A percentile compares a stretch with the other conserved stretches of the same genome.
These are phyloP conservation scores for Chesias legatella DNA, from an alignment of 2,888 invertebrate species.

Conservation along the genomic window DNA sequence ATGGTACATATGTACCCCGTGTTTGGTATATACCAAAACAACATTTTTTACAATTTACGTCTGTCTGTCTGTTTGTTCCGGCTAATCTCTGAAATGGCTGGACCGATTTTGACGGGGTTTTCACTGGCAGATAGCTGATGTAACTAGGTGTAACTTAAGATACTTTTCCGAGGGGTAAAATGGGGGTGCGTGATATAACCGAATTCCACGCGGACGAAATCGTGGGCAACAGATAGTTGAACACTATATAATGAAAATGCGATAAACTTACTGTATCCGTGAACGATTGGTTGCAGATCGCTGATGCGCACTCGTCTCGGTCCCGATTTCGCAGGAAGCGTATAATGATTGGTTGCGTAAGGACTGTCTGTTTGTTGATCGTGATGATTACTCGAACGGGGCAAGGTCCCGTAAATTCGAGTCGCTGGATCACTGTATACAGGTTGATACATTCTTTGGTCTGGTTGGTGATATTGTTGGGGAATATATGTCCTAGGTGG, in stretches of 20 bases:
- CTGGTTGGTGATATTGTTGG: conserved; percentile 23
- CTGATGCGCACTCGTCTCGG: conserved; percentile 70
- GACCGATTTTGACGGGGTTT: too few species aligned
- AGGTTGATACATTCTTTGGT: conserved; percentile 43
- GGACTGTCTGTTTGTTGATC: conserved; percentile 35
- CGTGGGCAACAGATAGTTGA: too few species aligned
- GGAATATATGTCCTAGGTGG: conserved; percentile 40
- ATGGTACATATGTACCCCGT: too few species aligned
- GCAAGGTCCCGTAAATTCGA: conserved; percentile 54
- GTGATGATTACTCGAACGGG: conserved; percentile 43
- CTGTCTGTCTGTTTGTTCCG: too few species aligned
- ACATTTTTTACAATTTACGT: too few species aligned
- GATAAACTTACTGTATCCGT: conserved; percentile 67
- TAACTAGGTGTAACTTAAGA: too few species aligned
- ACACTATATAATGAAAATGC: neutral
- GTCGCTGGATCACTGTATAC: conserved; percentile 48
- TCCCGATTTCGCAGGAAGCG: conserved; percentile 56
- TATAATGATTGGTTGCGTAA: conserved; percentile 49
- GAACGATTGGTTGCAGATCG: conserved; percentile 58
- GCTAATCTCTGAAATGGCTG: too few species aligned
- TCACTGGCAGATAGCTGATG: too few species aligned
- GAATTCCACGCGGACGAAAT: too few species aligned
- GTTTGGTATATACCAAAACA: too few species aligned
- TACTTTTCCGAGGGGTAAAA: too few species aligned
- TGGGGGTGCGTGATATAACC: too few species aligned